Base-by-base conservation (phyloP, 2,113 vertebrate genomes). In the Balaeniceps rex region DNA sequence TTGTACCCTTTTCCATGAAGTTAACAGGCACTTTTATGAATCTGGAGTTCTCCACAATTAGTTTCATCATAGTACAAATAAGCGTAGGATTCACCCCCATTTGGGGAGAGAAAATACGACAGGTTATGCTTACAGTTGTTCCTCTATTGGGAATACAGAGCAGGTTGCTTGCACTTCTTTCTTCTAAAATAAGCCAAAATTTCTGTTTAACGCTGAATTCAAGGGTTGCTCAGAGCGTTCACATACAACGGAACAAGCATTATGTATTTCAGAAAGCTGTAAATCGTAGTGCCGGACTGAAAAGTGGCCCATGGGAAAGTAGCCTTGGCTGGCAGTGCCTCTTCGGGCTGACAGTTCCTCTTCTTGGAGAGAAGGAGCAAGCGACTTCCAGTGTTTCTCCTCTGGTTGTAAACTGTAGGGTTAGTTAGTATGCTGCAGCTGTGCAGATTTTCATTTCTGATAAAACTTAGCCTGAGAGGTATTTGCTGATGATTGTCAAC, bases 401-500 rank as follows among this genome's bases (percentile, higher is more conserved):
- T 79, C 87, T 85, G 38, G 4, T 28, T 88, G 76, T 25, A 70
- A 55, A 25, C 64, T 19, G 14, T 22, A 15, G 57, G 52, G 42
- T 75, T 90, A 46, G 85, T 97, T 97, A 89, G 94, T 81, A 89
- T 71, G 95, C 96, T 85, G 90, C 71, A 89, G 90, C 93, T 40
- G 95, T 94, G 88, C 85, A 80, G 77, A 95, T 97, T 94, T 98
- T 98, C 96, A 91, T 97, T 96, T 96, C 98, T 98, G 98, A 98
- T 97, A 97, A 97, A 98, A 97, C 96, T 97, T 96, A 93, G 93
- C 95, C 94, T 87, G 97, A 98, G 95, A 98, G 92, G 94, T 96
- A 96, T 98, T 98, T 98, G 97, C 95, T 97, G 97, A 97, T 98
- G 98, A 98, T 97, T 98, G 97, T 98, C 98, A 98, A 98, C 97